Conservation (phyloP, 1,140 invertebrate species). For the Tenebrio molitor region DNA sequence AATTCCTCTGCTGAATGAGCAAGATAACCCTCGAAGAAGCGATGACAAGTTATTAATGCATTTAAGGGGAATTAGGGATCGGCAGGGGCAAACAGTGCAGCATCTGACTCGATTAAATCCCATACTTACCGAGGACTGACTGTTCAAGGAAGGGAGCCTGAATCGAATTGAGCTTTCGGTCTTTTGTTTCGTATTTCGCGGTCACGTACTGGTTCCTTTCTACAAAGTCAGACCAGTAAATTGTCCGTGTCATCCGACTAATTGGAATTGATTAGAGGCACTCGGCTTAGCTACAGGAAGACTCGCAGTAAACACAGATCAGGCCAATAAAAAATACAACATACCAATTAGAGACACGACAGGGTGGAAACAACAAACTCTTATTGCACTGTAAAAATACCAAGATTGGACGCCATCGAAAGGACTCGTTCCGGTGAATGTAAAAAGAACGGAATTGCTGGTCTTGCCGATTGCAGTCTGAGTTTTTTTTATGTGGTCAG, state of each 20-base stretch:
- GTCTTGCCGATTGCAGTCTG: background rate
- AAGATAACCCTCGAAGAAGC: constrained; percentile 6
- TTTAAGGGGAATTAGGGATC: background rate
- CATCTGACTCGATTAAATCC: constrained; percentile 19
- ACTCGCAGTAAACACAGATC: constrained; percentile 27
- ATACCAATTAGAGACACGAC: constrained; percentile 33
- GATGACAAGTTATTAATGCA: background rate
- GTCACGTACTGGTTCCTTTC: constrained; percentile 50
- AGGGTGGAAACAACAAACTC: constrained; percentile 36
- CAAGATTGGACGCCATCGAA: constrained; percentile 8
- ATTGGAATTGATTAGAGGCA: constrained; percentile 57
- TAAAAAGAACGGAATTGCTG: constrained; percentile 14
- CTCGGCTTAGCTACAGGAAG: constrained; percentile 39
- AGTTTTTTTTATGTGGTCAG: constrained; percentile 13
- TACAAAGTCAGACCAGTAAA: constrained; percentile 50
- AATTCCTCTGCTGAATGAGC: background rate
- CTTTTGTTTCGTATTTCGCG: constrained; percentile 52
- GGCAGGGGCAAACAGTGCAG: background rate
- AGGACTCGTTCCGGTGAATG: constrained; percentile 13
- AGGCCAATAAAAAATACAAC: constrained; percentile 29
- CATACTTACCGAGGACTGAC: background rate
- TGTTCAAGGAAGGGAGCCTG: background rate
- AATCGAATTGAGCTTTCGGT: constrained; percentile 9
- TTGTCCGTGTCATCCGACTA: constrained; percentile 57
- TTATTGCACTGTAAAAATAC: constrained; percentile 23